Conservation (phyloP, 2,797 vertebrate genomes). For the Mycteria americana region DNA sequence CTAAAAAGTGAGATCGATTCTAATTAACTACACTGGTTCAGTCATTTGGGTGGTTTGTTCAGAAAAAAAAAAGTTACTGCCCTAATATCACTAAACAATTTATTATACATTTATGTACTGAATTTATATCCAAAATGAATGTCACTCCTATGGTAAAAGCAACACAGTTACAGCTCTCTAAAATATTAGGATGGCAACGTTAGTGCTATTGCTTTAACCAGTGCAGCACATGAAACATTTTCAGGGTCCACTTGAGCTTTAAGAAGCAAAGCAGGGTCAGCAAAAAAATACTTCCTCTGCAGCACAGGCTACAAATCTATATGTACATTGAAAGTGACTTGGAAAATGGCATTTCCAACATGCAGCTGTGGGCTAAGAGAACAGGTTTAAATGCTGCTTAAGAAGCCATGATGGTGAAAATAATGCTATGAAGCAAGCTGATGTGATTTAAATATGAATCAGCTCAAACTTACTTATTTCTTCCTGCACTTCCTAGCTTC, state of each 20-base stretch:
- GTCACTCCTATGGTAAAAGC: background rate
- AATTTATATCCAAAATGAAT: conserved; percentile 20
- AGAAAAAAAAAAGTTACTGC: conserved; percentile 12
- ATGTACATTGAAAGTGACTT: background rate
- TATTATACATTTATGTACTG: conserved; percentile 26
- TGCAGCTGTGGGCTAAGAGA: background rate
- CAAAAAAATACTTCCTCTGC: conserved; percentile 24
- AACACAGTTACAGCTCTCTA: background rate
- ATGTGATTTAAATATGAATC: background rate
- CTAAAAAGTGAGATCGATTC: conserved; percentile 74
- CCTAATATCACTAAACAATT: conserved; percentile 47
- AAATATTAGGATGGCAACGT: background rate
- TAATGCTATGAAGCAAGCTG: background rate
- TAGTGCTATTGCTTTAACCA: background rate
- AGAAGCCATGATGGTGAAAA: background rate
- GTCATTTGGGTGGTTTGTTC: conserved; percentile 59
- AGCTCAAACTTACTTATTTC: background rate
- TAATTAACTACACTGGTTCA: conserved; percentile 67
- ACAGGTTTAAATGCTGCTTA: background rate
- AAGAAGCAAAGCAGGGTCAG: conserved; percentile 13
- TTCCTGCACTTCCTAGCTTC: background rate
- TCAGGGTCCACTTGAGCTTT: background rate
- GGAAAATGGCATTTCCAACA: background rate
- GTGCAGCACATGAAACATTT: background rate
- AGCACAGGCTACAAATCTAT: background rate